A percentile compares a stretch with the other conserved stretches of the same genome.
phyloP scores from a whole-genome alignment of 2,888 invertebrate species.

The Baronia brevicornis region DNA sequence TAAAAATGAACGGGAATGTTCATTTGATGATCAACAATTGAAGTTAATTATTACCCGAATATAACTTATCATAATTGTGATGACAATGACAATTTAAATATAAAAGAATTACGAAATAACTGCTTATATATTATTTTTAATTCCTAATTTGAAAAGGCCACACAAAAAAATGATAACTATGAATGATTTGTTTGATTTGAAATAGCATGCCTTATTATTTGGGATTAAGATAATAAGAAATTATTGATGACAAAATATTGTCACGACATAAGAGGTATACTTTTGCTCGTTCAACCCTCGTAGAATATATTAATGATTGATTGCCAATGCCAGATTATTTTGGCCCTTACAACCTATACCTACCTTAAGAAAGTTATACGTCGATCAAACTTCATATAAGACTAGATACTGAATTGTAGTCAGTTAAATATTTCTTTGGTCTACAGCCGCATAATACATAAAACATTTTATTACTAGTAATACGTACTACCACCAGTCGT shows the following conservation, averaged over 20 bases:
- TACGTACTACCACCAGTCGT: neutral
- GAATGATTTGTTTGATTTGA: too few species aligned
- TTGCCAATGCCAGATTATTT: constrained; percentile 23
- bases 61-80: too few species aligned
- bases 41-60: too few species aligned
- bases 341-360: constrained; percentile 13
- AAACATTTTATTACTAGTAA: constrained; percentile 6
- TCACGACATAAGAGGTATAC: constrained; percentile 54
- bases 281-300: constrained; percentile 68
- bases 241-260: too few species aligned
- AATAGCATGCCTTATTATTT: too few species aligned
- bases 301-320: constrained; percentile 34
- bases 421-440: constrained; percentile 10
- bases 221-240: constrained; percentile 10
- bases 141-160: too few species aligned
- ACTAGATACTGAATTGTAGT: neutral
- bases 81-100: too few species aligned
- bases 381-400: constrained; percentile 4
- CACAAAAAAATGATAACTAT: too few species aligned
- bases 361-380: constrained; percentile 12
- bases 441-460: constrained; percentile 3
- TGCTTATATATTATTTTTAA: too few species aligned
- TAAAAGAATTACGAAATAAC: too few species aligned
- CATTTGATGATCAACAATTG: too few species aligned
- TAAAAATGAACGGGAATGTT: too few species aligned